Conservation (phyloP, 1,140 invertebrate genomes). For the Muscidifurax raptorellus region DNA sequence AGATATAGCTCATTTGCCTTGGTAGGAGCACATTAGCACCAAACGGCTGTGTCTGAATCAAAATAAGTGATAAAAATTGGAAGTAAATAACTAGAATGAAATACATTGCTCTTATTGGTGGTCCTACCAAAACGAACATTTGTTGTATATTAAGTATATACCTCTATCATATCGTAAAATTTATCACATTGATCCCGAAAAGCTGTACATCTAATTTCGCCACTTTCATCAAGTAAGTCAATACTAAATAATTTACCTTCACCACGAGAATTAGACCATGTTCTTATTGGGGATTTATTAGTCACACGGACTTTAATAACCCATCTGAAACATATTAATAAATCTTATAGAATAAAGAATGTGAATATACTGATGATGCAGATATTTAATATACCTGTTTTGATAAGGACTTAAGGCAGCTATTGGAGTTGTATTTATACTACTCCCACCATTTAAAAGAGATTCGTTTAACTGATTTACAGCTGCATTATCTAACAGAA, state of each 20-base stretch:
- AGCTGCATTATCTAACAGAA: constrained; percentile 1
- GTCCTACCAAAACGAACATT: too few relatives aligned
- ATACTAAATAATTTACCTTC: constrained; percentile 96
- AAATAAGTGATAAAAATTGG: too few relatives aligned
- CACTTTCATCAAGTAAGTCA: constrained; percentile 94
- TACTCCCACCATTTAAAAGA: constrained; percentile 36
- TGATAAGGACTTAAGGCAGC: constrained; percentile 91
- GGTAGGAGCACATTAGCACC: too few relatives aligned
- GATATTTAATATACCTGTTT: constrained; percentile 80
- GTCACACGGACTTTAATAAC: constrained; percentile 93
- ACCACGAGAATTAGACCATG: constrained; percentile 93
- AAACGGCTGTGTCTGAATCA: too few relatives aligned
- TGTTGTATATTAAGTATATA: constrained; percentile 67
- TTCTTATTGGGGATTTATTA: constrained; percentile 87
- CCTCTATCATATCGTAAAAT: constrained; percentile 92
- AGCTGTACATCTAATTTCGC: constrained; percentile 95
- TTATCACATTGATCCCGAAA: constrained; percentile 94
- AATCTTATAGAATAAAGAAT: constrained; percentile 16
- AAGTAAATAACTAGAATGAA: too few relatives aligned
- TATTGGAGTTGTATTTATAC: constrained; percentile 79
- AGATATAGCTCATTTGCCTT: too few relatives aligned
- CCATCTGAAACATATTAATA: constrained; percentile 80
- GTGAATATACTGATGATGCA: constrained; percentile 9
- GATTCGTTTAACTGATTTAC: constrained; percentile 53
- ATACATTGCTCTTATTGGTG: too few relatives aligned